Base-by-base conservation (phyloP, 2,797 vertebrate genomes). In the Myotis daubentonii region DNA sequence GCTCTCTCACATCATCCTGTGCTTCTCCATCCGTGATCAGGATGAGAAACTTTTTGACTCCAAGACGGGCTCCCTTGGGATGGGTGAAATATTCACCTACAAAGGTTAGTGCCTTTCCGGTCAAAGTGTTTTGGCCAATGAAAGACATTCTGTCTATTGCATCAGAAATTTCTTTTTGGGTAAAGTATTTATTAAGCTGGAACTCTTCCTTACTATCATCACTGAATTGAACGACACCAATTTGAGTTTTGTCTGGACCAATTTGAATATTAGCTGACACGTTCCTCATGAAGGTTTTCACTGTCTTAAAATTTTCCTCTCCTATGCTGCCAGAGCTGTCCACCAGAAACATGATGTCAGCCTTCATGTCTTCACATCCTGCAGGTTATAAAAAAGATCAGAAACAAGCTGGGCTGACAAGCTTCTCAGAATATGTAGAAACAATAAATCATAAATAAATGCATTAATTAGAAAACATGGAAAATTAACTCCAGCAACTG, bases 141-240 rank as follows among this genome's bases (percentile, higher is more conserved):
- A 98, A 98, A 23, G 7, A 0, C 97, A 99, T 99, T 0, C 0
- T 4, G 1, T 98, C 89, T 36, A 99, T 97, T 3, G 97, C 97
- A 0, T 25, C 22, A 0, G 49, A 47, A 91, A 99, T 97, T 3
- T 98, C 79, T 0, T 49, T 36, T 20, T 97, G 98, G 17, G 87
- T 98, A 38, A 95, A 97, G 88, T 97, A 97, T 1, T 1, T 28
- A 36, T 98, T 97, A 8, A 99, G 98, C 4, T 90, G 53, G 91
- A 99, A 99, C 80, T 98, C 97, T 11, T 98, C 87, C 6, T 60
- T 33, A 51, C 84, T 96, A 0, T 11, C 0, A 9, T 38, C 36
- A 92, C 99, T 99, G 97, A 98, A 99, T 96, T 99, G 99, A 95
- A 99, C 96, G 4, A 99, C 96, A 0, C 99, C 99, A 17, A 99